A percentile compares a stretch with the other conserved stretches of the same genome.
Evolutionary conservation across 2,888 invertebrate genomes (phyloP).

Genomic region (Morinoia aosen): DNA sequence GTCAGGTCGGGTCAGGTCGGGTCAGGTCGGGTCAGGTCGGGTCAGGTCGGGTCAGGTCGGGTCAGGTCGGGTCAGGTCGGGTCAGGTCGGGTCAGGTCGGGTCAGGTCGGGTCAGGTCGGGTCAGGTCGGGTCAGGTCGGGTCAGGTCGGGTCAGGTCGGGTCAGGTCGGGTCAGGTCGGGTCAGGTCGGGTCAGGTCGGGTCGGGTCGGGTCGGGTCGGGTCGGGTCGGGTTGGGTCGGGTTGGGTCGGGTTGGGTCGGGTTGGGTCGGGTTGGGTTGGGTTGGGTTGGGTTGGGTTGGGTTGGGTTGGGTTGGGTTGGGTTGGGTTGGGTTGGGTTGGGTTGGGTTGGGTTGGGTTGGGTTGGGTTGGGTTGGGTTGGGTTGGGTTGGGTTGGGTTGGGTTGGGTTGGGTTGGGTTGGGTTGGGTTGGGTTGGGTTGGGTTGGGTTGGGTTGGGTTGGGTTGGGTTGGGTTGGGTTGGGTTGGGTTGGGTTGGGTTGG

Average conservation of each 20-base stretch:
- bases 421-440: constrained; percentile 54
- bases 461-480: constrained; percentile 54
- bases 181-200: background rate
- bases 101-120: background rate
- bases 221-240: background rate
- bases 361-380: constrained; percentile 54
- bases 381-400: constrained; percentile 56
- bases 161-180: background rate
- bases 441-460: constrained; percentile 53
- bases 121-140: background rate
- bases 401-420: constrained; percentile 47
- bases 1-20: constrained; percentile 36
- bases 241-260: background rate
- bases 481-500: constrained; percentile 53
- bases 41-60: constrained; percentile 23
- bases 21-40: constrained; percentile 26
- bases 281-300: constrained; percentile 29
- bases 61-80: constrained; percentile 33
- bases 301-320: constrained; percentile 50
- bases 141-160: background rate
- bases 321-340: constrained; percentile 55
- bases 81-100: background rate
- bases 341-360: constrained; percentile 55
- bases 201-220: background rate
- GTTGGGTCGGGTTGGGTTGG: constrained; percentile 31